Evolutionary conservation across 2,888 invertebrate genomes (phyloP), one percentile per base, ranked within the genome.

Genomic region (Trichopria drosophilae): DNA sequence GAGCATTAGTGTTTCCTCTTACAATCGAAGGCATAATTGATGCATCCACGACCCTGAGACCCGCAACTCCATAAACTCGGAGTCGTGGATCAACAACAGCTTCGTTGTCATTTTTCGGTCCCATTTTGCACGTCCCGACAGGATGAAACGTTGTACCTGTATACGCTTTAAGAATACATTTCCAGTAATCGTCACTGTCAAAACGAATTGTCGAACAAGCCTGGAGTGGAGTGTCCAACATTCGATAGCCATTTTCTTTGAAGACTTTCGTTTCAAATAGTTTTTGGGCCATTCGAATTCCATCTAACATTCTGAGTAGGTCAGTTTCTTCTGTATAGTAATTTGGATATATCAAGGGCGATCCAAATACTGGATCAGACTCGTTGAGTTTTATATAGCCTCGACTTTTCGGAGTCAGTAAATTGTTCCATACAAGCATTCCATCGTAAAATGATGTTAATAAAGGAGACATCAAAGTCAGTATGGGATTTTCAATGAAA

Each of bases 291-390:
- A 81, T 79, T 59, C 81, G 68, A 16, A 77, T 79, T n/a, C 81
- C 83, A 43, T 82, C 82, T 39, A 83, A 71, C 63, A 82, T 69
- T 2, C 79, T 79, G n/a, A 76, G 76, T 0, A 80, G 68, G 60
- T 87, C 87, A 53, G 81, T 76, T 59, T 80, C 77, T 52, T 83
- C 78, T 4, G 80, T 76, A 58, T 87, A 77, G 67, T 87, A 88
- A 68, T 87, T 86, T 1, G 86, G 84, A 55, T 84, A 80, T 56
- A 88, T 79, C 39, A 79, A 73, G 1, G 86, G 86, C 10, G 37
- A 39, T 6, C 46, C 26, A 6, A 10, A 19, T 3, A 23, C 24
- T 2, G 46, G 31, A 23, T 46, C 46, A 2, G 46, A 31, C 7
- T n/a, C 5, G n/a, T 46, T 46, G 2, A 46, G 15, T 29, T 37